Conservation (phyloP, 2,888 invertebrate species). For the Drosophila borealis region DNA sequence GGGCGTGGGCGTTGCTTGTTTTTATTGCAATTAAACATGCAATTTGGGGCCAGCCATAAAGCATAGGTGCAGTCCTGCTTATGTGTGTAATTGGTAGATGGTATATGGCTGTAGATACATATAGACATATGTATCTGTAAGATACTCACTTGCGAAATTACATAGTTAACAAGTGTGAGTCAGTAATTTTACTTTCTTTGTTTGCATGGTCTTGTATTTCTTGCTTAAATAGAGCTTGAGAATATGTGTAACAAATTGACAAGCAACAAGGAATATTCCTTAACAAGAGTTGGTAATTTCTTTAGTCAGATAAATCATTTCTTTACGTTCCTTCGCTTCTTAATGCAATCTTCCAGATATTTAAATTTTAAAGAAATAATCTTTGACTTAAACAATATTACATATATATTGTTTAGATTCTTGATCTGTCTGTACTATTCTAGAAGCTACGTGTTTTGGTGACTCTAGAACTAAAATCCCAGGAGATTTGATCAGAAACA, state of each 20-base stretch:
- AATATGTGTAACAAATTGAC: background rate
- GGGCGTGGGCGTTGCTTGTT: conserved; percentile 54
- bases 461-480: too few species aligned
- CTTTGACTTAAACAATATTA: too few species aligned
- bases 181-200: conserved; percentile 51
- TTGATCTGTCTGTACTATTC: too few species aligned
- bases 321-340: too few species aligned
- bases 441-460: too few species aligned
- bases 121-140: conserved; percentile 9
- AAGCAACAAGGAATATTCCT: background rate
- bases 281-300: too few species aligned
- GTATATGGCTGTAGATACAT: conserved; percentile 2
- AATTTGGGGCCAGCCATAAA: conserved; percentile 73
- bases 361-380: too few species aligned
- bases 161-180: conserved; percentile 33
- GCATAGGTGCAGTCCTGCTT: conserved; percentile 55
- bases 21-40: conserved; percentile 79
- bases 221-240: background rate
- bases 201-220: conserved; percentile 1
- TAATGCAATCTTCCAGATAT: too few species aligned
- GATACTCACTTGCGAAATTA: conserved; percentile 9
- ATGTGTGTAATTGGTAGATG: conserved; percentile 39
- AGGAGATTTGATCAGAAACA: too few species aligned
- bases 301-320: too few species aligned
- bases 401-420: too few species aligned